phyloP scores from a whole-genome alignment of 1,140 invertebrate genomes.

The Pseudachorutes palmiensis region DNA sequence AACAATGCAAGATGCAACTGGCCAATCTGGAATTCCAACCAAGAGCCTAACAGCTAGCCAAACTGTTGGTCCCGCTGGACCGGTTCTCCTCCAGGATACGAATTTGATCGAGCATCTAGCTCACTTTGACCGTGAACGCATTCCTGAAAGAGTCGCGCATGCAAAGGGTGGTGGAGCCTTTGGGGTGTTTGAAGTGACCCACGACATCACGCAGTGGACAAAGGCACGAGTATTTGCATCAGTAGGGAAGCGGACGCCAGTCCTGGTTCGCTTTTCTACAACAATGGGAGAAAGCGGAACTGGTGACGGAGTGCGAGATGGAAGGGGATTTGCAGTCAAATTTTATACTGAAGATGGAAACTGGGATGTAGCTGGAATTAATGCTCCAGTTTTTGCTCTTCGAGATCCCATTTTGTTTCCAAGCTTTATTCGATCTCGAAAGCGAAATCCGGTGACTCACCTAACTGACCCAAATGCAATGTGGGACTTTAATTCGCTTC shows the following conservation, averaged over 20 bases:
- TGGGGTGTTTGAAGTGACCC: conserved; percentile 90
- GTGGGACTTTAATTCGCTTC: conserved; percentile 51
- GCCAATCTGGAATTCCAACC: conserved; percentile 52
- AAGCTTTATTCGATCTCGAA: conserved; percentile 44
- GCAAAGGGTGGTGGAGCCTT: conserved; percentile 71
- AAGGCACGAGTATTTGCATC: conserved; percentile 72
- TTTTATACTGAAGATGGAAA: conserved; percentile 51
- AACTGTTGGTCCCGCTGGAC: conserved; percentile 74
- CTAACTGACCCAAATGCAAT: conserved; percentile 56
- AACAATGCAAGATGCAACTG: background rate
- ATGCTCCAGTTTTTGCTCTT: conserved; percentile 54
- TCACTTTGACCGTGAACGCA: conserved; percentile 82
- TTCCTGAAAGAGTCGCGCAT: conserved; percentile 94
- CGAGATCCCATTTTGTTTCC: conserved; percentile 50
- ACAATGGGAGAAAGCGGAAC: conserved; percentile 55
- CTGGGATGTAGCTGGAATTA: conserved; percentile 51
- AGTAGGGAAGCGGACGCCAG: conserved; percentile 55
- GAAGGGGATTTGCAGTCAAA: conserved; percentile 51
- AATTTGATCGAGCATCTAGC: conserved; percentile 77
- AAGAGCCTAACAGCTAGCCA: conserved; percentile 49
- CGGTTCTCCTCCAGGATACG: conserved; percentile 75
- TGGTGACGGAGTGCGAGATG: conserved; percentile 43
- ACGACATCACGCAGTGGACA: conserved; percentile 76
- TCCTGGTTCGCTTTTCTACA: conserved; percentile 54
- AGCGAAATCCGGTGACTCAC: conserved; percentile 63